Evolutionary conservation across 1,140 invertebrate genomes (phyloP), one percentile per base, ranked within the genome.

Genomic region (Stenopsyche tienmushanensis): DNA sequence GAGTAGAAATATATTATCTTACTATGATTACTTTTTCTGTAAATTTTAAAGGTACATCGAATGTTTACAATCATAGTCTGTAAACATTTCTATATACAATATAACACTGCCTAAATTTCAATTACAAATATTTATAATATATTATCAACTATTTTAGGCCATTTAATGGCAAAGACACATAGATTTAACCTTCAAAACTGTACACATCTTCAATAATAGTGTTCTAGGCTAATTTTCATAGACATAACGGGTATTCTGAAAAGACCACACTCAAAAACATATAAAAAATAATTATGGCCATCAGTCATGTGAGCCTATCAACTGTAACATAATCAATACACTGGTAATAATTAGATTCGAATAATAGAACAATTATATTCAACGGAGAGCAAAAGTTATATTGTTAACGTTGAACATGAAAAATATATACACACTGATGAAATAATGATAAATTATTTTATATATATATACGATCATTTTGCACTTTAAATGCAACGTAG

Each of bases 161-260:
- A 70, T 70, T 66, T 29, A 47, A 70, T 70, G 69, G 69, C 69
- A 70, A 70, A 70, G 69, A 70, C 69, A 70, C 69, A 70, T 62
- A 70, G 69, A 70, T 67, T 67, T 66, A 66, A 64, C 60, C 42
- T 63, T 63, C 52, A 69, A 69, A 65, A 70, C 69, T 70, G 69
- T 70, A 70, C 69, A 70, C 26, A 47, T 68, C 54, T 59, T 57
- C 24, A 53, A 62, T 50, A 52, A 52, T 57, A 49, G 39, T 58
- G 18, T 62, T 53, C 29, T 63, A 58, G 44, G 41, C 64, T 53
- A 65, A 39, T 64, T 52, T 49, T 23, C 41, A 54, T 65, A 69
- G 53, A 65, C 45, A 54, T 65, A 69, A 69, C 67, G 65, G 59
- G 52, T 65, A 45, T 66, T 18, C 23, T 25, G 18, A 29, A 45